These are phyloP conservation scores for Actinostola sp. DNA, from an alignment of 92 coral and sea anemone genomes.

Conservation along the genomic window DNA sequence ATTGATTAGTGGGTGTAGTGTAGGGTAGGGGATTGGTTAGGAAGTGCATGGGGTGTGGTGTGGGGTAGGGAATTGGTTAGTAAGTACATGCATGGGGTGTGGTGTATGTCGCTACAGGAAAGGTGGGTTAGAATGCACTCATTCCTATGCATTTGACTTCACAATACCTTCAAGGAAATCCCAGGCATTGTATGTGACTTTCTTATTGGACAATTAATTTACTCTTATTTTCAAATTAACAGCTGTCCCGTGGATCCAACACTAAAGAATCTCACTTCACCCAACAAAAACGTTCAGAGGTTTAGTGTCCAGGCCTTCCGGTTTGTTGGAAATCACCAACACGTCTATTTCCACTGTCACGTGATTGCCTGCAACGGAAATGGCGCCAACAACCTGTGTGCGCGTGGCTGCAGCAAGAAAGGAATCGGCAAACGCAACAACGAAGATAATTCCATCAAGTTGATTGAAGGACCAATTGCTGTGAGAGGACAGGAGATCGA, in stretches of 20 bases:
- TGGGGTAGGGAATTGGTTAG: no score
- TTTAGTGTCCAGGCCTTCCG: slow-evolving; percentile 47
- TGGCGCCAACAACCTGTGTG: slow-evolving; percentile 20
- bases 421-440: not conserved
- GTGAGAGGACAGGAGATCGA: not conserved
- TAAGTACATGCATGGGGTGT: no score
- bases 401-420: slow-evolving; percentile 21
- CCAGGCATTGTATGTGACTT: no score
- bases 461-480: not conserved
- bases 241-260: slow-evolving; percentile 20
- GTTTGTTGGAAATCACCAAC: slow-evolving; percentile 33
- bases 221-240: not conserved
- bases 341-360: slow-evolving; percentile 49
- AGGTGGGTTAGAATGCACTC: no score
- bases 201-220: no score
- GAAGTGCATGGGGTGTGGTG: no score
- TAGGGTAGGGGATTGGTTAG: no score
- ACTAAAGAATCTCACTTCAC: not conserved
- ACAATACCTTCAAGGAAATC: no score
- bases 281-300: slow-evolving; percentile 19
- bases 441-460: not conserved
- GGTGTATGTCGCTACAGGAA: no score
- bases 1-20: no score
- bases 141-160: no score
- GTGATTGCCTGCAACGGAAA: slow-evolving; percentile 41